Base-by-base conservation (phyloP, 1,140 invertebrate species). In the Halyomorpha halys region DNA sequence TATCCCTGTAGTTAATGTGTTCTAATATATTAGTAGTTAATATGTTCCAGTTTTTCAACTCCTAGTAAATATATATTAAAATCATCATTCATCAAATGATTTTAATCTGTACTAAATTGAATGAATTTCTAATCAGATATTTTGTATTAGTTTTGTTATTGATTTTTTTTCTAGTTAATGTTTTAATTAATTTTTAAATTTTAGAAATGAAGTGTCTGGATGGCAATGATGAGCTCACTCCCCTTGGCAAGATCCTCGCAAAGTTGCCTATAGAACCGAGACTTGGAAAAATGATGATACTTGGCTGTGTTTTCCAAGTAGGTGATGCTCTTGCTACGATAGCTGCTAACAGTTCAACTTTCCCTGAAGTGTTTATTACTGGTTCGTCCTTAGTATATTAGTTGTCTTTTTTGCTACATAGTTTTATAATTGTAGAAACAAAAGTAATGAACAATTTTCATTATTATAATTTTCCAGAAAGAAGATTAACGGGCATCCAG, bases 201-300 rank as follows among this genome's bases (percentile, higher is more conserved):
- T 73, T 79, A 72, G 91, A 94, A 73, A 86, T 95, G 83, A 90
- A 91, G 71, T 94, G 92, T 71, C 76, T 98, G 68, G 90, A 95
- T 74, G 69, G 73, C 1, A 81, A 85, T 63, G 91, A 95, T 72
- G 87, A 92, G 61, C 74, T 98, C 27, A 94, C 94, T 0, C 89
- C 93, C 0, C 78, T 97, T 1, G 94, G 94, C 0, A 85, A 86
- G 67, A 94, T 97, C 66, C 77, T 98, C n/a, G 94, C 93, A 0
- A 87, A 91, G 66, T 75, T 97, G 69, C 92, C 94, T 0, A 86
- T 97, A 61, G 94, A 97, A 72, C 94, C 94, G 0, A 82, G 91
- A 25, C 78, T 96, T 6, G 94, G 94, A 1, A 96, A 95, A 77
- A 97, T 97, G 93, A 87, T 97, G 81, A 84, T 97, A 21, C 77